Base-by-base conservation (phyloP, 2,113 vertebrate species). In the Anarrhichthys ocellatus region DNA sequence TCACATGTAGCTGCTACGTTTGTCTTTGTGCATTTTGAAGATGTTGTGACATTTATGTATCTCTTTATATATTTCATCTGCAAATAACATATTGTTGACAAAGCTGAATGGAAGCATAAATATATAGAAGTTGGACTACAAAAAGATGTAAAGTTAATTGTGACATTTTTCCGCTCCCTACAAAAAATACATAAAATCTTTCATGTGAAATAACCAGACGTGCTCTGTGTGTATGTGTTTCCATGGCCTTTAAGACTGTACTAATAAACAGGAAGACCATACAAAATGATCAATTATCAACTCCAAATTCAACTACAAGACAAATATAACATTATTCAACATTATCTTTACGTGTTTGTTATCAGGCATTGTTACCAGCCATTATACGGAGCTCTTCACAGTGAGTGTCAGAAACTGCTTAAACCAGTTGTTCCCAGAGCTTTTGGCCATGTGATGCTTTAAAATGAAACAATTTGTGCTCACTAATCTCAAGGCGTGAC, bases 11-110 rank as follows among this genome's bases (percentile, higher is more conserved):
- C 56, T 62, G 9, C 62, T 64, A 27, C 13, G 11, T 27, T 54
- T 52, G 22, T 44, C 64, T 59, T 63, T 62, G 44, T 54, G n/a
- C 5, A 52, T 65, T 36, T 59, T 66, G 38, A 48, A 78, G 56
- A 38, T 11, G n/a, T 22, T 29, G 13, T 56, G 14, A 72, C 15
- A 52, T 36, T 34, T 50, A 42, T 59, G 34, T 18, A n/a, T 50
- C 61, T 36, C 2, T 38, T 24, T 54, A 17, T 9, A 71, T 22
- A 38, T 76, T 76, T 50, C n/a, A 71, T 14, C 34, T 82, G n/a
- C 6, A 44, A 64, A 58, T 85, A 67, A 85, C 82, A 18, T 74
- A 62, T 29, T 46, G 40, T 54, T 11, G 44, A 73, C 17, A 32
- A 66, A 59, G 6, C 14, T 34, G 11, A 9, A n/a, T 44, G 24